Percentiles rank a stretch among this genome's conserved stretches.
These are phyloP conservation scores for Drosophila bipectinata DNA, from an alignment of 1,140 invertebrate species.

Conservation along the genomic window DNA sequence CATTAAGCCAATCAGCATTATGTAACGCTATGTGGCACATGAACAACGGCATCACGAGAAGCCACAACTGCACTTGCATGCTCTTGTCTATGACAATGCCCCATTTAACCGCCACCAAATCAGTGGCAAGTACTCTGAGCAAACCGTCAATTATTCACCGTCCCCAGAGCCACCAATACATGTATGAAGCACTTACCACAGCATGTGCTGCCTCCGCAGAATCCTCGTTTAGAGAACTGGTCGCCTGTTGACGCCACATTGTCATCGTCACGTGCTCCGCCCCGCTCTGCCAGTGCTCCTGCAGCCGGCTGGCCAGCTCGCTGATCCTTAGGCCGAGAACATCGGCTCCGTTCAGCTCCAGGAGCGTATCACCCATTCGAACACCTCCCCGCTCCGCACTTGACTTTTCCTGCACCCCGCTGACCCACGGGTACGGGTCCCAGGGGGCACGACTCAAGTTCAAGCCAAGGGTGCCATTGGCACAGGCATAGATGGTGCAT, in stretches of 20 bases:
- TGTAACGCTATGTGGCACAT: conserved; percentile 45
- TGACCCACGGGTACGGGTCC: conserved; percentile 84
- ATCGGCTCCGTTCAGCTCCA: conserved; percentile 82
- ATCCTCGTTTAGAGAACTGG: conserved; percentile 31
- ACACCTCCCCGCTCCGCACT: conserved; percentile 78
- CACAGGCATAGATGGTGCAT: conserved; percentile 73
- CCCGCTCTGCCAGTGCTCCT: conserved; percentile 78
- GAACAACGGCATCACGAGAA: conserved; percentile 14
- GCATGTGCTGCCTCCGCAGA: conserved; percentile 61
- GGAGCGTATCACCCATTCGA: conserved; percentile 78
- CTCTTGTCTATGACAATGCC: conserved; percentile 38
- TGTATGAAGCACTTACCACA: conserved; percentile 55
- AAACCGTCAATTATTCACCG: conserved; percentile 9
- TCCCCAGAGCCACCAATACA: background rate
- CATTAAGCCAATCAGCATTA: conserved; percentile 50
- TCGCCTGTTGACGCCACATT: conserved; percentile 74
- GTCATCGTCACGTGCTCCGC: conserved; percentile 69
- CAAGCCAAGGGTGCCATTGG: conserved; percentile 79
- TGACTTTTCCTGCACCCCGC: conserved; percentile 77
- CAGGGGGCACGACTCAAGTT: conserved; percentile 83
- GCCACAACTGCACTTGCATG: conserved; percentile 5
- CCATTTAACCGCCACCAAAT: conserved; percentile 41
- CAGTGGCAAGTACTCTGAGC: conserved; percentile 8
- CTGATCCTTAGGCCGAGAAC: conserved; percentile 81
- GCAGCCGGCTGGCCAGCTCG: conserved; percentile 76